Evolutionary conservation across 2,888 invertebrate species (phyloP).

Genomic region (Muscina levida): DNA sequence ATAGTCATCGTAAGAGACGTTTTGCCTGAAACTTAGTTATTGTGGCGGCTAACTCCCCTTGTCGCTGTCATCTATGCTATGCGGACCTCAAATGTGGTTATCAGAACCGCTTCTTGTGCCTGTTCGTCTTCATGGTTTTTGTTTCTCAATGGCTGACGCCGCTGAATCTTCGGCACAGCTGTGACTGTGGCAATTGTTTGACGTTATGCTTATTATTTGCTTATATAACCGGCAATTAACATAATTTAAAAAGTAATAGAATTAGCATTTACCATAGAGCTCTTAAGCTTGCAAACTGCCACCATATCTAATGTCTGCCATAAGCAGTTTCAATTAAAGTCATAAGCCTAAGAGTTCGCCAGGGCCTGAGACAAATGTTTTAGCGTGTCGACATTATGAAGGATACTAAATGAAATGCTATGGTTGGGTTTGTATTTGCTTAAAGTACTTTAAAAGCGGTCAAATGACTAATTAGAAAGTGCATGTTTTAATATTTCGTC

Average conservation of each 20-base stretch:
- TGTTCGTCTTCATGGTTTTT: background rate
- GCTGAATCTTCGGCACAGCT: background rate
- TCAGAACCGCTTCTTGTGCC: background rate
- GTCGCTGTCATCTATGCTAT: too few relatives aligned
- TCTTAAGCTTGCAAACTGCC: background rate
- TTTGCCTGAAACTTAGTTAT: background rate
- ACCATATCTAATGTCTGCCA: background rate
- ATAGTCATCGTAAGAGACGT: slow-evolving; percentile 13
- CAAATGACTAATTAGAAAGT: slow-evolving; percentile 11
- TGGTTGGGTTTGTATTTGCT: background rate
- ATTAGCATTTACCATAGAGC: slow-evolving; percentile 31
- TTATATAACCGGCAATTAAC: slow-evolving; percentile 46
- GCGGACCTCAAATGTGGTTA: background rate
- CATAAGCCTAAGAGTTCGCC: background rate
- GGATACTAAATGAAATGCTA: background rate
- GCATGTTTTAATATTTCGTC: background rate
- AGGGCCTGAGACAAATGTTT: background rate
- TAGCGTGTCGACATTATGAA: background rate
- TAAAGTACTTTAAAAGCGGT: background rate
- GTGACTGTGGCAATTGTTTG: slow-evolving; percentile 27
- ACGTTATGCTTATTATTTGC: slow-evolving; percentile 28
- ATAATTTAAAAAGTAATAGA: slow-evolving; percentile 44
- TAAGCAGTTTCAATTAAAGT: background rate
- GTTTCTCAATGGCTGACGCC: too few relatives aligned
- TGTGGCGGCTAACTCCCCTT: background rate